A percentile compares a stretch with the other conserved stretches of the same genome.
These are phyloP conservation scores for Gnathonemus echidnorhynchus DNA, from an alignment of 2,113 vertebrate species.

Conservation along the genomic window DNA sequence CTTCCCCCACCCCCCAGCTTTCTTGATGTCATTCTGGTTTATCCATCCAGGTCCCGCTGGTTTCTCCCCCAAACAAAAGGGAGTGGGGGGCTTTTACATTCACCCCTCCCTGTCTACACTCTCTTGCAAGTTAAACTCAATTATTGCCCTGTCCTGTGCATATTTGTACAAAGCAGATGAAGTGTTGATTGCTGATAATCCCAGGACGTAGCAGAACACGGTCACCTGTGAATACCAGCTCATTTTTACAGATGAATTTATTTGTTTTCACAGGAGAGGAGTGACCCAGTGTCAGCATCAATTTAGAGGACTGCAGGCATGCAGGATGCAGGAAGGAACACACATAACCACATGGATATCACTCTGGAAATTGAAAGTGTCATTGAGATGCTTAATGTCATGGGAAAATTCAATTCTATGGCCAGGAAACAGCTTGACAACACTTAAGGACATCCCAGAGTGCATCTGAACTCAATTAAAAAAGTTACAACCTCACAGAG, in stretches of 20 bases:
- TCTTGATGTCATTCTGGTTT: not conserved
- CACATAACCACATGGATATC: not conserved
- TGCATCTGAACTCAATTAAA: not conserved
- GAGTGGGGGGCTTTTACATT: not conserved
- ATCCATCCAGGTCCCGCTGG: not conserved
- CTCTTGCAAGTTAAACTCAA: conserved; percentile 11
- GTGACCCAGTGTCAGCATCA: not conserved
- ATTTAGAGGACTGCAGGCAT: not conserved
- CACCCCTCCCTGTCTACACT: not conserved
- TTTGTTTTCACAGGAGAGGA: not conserved
- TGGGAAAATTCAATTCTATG: not conserved
- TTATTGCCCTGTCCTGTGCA: not conserved
- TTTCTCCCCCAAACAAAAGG: not conserved
- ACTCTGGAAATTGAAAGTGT: not conserved
- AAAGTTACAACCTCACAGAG: not conserved
- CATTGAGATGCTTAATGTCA: not conserved
- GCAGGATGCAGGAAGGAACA: not conserved
- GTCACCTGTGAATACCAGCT: conserved; percentile 1
- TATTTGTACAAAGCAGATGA: conserved; percentile 13
- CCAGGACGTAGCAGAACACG: not conserved
- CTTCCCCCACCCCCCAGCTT: not conserved
- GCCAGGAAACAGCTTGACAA: not conserved
- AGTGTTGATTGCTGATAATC: conserved; percentile 15
- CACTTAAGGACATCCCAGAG: not conserved
- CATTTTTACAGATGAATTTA: conserved; percentile 2